These are phyloP conservation scores for Ptilorrhoa leucosticta DNA, from an alignment of 2,113 vertebrate species.

Conservation along the genomic window DNA sequence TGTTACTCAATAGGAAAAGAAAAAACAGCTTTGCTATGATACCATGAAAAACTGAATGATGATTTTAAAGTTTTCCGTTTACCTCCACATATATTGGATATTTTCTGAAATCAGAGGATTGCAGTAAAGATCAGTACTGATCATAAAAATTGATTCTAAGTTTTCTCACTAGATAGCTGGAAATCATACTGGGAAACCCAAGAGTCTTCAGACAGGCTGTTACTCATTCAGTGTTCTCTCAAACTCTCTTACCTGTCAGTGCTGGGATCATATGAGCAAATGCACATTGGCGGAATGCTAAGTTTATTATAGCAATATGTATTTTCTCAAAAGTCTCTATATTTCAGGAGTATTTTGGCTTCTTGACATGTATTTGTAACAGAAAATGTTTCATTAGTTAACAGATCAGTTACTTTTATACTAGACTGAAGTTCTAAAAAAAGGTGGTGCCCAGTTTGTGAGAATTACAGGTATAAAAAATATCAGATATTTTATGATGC, in stretches of 20 bases:
- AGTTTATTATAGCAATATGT: background rate
- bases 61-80: background rate
- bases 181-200: background rate
- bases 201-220: background rate
- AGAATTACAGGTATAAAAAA: background rate
- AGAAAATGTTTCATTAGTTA: background rate
- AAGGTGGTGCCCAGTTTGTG: background rate
- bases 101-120: background rate
- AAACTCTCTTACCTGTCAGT: background rate
- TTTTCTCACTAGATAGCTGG: background rate
- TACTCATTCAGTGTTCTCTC: background rate
- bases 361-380: background rate
- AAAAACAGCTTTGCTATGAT: background rate
- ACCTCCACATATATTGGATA: background rate
- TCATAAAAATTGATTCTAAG: background rate
- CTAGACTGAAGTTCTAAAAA: background rate
- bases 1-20: background rate
- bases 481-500: background rate
- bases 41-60: background rate
- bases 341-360: constrained; percentile 20
- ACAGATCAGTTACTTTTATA: background rate
- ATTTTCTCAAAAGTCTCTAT: background rate
- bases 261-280: background rate
- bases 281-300: background rate
- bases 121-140: background rate